Percentiles rank a stretch among this genome's conserved stretches.
Evolutionary conservation across 2,113 vertebrate genomes (phyloP).

Genomic region (Esox niger): DNA sequence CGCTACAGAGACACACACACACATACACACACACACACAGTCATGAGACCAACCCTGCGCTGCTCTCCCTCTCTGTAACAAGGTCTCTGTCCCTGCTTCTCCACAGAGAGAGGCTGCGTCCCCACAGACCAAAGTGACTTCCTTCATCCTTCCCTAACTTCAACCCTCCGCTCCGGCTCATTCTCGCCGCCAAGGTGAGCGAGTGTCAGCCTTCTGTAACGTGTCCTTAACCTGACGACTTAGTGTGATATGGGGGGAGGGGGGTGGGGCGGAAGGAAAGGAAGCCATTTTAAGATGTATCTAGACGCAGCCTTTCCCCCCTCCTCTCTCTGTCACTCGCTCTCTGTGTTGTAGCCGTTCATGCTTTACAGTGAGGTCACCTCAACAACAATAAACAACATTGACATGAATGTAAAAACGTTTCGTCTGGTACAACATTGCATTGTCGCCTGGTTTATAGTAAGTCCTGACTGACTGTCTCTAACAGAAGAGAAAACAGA

Average conservation of each 20-base stretch:
- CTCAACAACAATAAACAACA: not conserved
- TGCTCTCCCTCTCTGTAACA: not conserved
- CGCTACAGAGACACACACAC: constrained; percentile 78
- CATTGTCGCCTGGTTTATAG: not conserved
- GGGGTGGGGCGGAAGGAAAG: not conserved
- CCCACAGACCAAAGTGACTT: constrained; percentile 2
- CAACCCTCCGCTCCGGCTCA: not conserved
- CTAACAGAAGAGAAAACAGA: not conserved
- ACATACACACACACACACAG: constrained; percentile 52
- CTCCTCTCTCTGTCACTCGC: too few relatives aligned
- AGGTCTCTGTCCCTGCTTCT: not conserved
- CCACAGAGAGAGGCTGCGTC: not conserved
- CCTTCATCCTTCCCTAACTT: not conserved
- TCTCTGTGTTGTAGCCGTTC: not conserved
- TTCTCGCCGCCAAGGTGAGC: not conserved
- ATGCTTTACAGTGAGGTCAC: not conserved
- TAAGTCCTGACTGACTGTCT: not conserved
- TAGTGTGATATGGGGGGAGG: not conserved
- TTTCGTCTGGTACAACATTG: not conserved
- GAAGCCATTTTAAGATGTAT: not conserved
- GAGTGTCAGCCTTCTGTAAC: not conserved
- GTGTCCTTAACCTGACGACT: not conserved
- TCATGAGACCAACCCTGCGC: constrained; percentile 10
- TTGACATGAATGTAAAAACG: constrained; percentile 4
- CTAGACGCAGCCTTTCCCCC: too few relatives aligned